These are phyloP conservation scores for Porites evermanni DNA, from an alignment of 92 coral and sea anemone genomes.

Conservation along the genomic window DNA sequence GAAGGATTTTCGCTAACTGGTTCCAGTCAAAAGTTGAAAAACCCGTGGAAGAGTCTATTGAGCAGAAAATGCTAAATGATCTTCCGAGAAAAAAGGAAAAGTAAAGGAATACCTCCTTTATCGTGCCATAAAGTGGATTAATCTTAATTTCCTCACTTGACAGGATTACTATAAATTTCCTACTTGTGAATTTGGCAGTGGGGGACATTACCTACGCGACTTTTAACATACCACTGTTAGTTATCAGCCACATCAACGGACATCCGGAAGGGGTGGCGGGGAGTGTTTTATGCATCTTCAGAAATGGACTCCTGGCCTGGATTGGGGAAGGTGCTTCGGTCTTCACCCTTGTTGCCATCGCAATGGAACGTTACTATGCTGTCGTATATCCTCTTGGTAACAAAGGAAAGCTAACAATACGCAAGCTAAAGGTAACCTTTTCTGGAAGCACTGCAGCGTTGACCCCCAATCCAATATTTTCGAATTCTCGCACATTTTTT, in stretches of 20 bases:
- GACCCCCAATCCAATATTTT: too few relatives aligned
- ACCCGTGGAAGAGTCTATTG: too few relatives aligned
- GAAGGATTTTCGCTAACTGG: too few relatives aligned
- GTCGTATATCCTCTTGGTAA: neutral
- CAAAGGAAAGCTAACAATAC: neutral
- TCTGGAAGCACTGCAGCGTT: neutral
- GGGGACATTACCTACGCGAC: neutral
- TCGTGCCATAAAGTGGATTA: too few relatives aligned
- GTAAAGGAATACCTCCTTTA: too few relatives aligned
- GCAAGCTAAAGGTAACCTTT: neutral
- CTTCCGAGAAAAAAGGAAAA: too few relatives aligned
- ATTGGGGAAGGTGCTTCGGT: neutral
- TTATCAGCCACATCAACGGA: neutral
- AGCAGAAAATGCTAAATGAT: too few relatives aligned
- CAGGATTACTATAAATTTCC: neutral
- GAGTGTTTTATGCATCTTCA: neutral
- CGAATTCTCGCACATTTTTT: neutral
- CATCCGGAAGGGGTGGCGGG: neutral
- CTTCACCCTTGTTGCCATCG: neutral
- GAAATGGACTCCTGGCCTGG: neutral
- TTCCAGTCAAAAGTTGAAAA: too few relatives aligned
- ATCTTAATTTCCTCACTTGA: neutral
- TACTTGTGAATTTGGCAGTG: neutral
- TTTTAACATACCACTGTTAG: neutral
- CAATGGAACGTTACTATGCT: slow-evolving; percentile 3